These are phyloP conservation scores for Takifugu rubripes DNA, from an alignment of 2,797 vertebrate genomes.

Conservation along the genomic window DNA sequence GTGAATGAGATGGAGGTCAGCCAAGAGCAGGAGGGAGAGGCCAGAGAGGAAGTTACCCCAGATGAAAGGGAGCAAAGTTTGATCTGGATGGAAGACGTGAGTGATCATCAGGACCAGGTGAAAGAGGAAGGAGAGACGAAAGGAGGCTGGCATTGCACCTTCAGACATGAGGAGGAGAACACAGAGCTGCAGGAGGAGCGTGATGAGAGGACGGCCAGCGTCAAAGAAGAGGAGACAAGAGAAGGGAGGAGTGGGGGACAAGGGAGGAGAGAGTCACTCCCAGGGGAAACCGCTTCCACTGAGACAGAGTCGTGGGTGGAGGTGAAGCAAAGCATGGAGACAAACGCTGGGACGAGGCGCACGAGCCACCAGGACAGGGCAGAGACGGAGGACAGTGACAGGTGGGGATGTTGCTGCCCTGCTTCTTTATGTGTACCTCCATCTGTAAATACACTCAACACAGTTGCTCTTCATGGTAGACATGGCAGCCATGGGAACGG, in stretches of 20 bases:
- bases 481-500: conserved; percentile 78
- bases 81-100: conserved; percentile 2
- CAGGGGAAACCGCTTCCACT: not conserved
- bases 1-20: conserved; percentile 19
- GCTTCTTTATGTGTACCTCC: not conserved
- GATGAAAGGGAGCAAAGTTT: conserved; percentile 8
- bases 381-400: conserved; percentile 59
- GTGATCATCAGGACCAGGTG: conserved; percentile 7
- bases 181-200: not conserved
- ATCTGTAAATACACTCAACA: not conserved
- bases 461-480: conserved; percentile 1
- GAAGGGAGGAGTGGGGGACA: not conserved
- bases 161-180: conserved; percentile 2
- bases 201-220: not conserved
- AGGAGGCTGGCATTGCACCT: conserved; percentile 31
- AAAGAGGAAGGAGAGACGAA: not conserved
- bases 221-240: not conserved
- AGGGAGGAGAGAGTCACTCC: not conserved
- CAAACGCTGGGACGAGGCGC: conserved; percentile 56
- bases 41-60: conserved; percentile 11
- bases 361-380: conserved; percentile 67
- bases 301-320: conserved; percentile 6
- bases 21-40: not conserved
- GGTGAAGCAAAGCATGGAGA: not conserved
- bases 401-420: conserved; percentile 66